Conservation (phyloP, 1,140 invertebrate species). For the Pseudomyrmex sp. region DNA sequence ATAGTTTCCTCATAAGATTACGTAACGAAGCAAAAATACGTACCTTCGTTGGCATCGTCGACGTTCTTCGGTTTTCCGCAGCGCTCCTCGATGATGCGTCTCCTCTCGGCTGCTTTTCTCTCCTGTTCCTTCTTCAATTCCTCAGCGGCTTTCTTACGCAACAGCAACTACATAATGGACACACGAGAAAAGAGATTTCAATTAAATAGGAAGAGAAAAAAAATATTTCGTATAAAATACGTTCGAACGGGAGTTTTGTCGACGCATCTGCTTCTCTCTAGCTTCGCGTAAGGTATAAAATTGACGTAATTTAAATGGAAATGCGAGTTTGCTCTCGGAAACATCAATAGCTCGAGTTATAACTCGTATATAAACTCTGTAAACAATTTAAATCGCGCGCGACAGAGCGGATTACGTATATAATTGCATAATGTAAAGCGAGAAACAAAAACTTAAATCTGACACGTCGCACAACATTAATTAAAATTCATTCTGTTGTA, state of each 20-base stretch:
- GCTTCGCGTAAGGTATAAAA: not conserved
- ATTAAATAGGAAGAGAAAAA: too few relatives aligned
- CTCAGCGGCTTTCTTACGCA: conserved; percentile 99
- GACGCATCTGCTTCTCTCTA: not conserved
- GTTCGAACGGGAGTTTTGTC: not conserved
- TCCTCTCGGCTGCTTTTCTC: conserved; percentile 98
- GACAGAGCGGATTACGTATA: conserved; percentile 6
- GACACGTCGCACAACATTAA: too few relatives aligned
- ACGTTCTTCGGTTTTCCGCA: conserved; percentile 96
- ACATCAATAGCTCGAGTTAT: not conserved
- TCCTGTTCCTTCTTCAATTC: conserved; percentile 99
- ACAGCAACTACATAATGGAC: conserved; percentile 90
- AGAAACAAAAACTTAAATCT: not conserved
- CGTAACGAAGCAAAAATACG: conserved; percentile 63
- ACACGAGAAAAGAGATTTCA: not conserved
- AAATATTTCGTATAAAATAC: not conserved
- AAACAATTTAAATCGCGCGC: conserved; percentile 32
- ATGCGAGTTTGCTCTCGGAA: not conserved
- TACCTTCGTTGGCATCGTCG: conserved; percentile 97
- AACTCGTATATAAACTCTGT: not conserved
- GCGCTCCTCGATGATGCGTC: conserved; percentile 98
- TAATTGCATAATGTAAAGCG: not conserved
- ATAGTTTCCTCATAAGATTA: not conserved
- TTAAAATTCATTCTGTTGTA: too few relatives aligned
- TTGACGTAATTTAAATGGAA: conserved; percentile 38